Conservation (phyloP, 2,797 vertebrate genomes). For the Chrysocyon brachyurus region DNA sequence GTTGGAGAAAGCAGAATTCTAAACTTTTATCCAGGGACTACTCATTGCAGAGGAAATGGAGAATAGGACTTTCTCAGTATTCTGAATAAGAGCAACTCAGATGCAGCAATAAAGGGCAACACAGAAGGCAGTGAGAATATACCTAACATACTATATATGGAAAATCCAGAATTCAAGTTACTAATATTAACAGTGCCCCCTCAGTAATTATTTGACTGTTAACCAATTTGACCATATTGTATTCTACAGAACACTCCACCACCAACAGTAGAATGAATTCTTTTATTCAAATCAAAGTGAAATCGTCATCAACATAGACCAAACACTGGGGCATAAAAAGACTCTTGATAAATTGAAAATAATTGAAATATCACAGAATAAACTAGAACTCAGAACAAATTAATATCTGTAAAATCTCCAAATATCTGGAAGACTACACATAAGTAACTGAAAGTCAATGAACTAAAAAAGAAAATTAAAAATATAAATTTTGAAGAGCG, state of each 20-base stretch:
- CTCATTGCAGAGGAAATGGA: background rate
- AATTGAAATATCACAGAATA: background rate
- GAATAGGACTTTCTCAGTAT: background rate
- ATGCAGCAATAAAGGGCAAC: background rate
- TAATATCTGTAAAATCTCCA: background rate
- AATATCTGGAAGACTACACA: background rate
- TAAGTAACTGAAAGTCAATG: background rate
- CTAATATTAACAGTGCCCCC: background rate
- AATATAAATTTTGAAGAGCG: background rate
- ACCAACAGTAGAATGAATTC: background rate
- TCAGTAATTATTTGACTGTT: background rate
- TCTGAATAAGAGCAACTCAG: background rate
- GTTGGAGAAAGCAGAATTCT: background rate
- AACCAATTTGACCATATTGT: background rate
- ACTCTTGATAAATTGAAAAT: background rate
- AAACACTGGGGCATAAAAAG: background rate
- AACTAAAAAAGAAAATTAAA: background rate
- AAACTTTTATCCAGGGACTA: background rate
- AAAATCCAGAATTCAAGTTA: background rate
- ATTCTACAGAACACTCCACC: background rate
- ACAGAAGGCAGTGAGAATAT: fast-evolving
- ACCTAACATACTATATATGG: background rate
- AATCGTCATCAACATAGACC: background rate
- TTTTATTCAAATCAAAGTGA: background rate
- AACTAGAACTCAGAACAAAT: background rate